Percentiles rank a stretch among this genome's conserved stretches.
These are phyloP conservation scores for Melipona quadrifasciata DNA, from an alignment of 1,140 invertebrate species.

Conservation along the genomic window DNA sequence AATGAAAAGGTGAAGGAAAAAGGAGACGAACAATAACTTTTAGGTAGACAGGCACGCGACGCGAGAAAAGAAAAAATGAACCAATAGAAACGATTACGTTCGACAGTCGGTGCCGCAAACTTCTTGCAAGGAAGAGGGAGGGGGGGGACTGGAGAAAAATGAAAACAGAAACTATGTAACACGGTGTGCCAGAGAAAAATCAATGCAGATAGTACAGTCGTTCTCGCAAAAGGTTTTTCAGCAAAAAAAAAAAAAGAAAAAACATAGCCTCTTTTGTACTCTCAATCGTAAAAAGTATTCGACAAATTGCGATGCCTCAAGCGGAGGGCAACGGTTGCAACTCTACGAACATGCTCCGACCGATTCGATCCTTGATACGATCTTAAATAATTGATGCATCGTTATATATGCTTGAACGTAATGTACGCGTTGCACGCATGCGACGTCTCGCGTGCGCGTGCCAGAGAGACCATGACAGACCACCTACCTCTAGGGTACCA, in stretches of 20 bases:
- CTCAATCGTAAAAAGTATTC: constrained; percentile 19
- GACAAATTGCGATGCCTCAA: background rate
- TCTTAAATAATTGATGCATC: constrained; percentile 10
- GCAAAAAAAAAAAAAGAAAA: background rate
- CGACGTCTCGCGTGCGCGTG: background rate
- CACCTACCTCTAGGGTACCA: constrained; percentile 38
- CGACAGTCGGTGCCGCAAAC: background rate
- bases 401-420: constrained; percentile 23
- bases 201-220: constrained; percentile 13
- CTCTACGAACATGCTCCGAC: constrained; percentile 44
- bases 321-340: constrained; percentile 10
- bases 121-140: background rate
- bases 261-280: constrained; percentile 37
- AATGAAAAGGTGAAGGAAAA: no score
- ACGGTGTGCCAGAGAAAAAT: background rate
- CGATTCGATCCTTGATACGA: constrained; percentile 24
- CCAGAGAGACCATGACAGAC: background rate
- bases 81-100: background rate
- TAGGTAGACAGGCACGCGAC: no score
- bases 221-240: constrained; percentile 1
- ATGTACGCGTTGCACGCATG: background rate
- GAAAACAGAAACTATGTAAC: background rate
- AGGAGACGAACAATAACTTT: background rate
- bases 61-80: background rate
- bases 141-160: no score